phyloP scores from a whole-genome alignment of 64 coral and sea anemone genomes.

The Catalaphyllia jardinei region DNA sequence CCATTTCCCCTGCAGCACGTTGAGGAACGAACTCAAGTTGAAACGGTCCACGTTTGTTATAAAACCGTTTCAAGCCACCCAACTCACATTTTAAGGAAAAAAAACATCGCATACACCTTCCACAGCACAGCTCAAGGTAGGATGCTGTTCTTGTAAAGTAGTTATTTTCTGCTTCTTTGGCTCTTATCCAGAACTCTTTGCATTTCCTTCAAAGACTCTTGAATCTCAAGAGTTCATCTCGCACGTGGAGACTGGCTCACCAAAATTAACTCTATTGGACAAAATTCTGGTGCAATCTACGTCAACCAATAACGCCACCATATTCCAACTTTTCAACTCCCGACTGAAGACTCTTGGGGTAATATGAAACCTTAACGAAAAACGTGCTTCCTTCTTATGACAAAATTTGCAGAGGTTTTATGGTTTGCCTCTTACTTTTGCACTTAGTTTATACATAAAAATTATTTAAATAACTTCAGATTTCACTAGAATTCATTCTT shows the following conservation, averaged over 20 bases:
- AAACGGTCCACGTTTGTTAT: not conserved
- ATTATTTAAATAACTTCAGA: not conserved
- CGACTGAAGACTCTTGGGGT: not conserved
- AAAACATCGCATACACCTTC: not conserved
- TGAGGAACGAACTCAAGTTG: not conserved
- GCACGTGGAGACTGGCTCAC: slow-evolving; percentile 13
- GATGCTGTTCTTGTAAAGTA: not conserved
- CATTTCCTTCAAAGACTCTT: slow-evolving; percentile 15
- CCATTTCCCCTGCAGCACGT: not conserved
- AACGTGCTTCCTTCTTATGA: not conserved
- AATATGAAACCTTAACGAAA: slow-evolving; percentile 20
- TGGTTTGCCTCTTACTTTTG: not conserved
- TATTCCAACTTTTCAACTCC: not conserved
- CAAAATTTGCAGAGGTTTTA: not conserved
- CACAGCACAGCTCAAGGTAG: not conserved
- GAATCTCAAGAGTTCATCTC: not conserved
- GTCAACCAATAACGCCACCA: slow-evolving; percentile 1
- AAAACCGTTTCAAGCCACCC: not conserved
- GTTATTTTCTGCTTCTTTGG: not conserved
- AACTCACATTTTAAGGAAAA: not conserved
- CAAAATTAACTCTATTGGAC: not conserved
- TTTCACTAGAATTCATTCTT: not conserved
- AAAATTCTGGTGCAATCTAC: not conserved
- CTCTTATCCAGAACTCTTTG: slow-evolving; percentile 14
- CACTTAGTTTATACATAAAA: not conserved